Evolutionary conservation across 2,797 vertebrate genomes (phyloP).

Genomic region (Gouania willdenowi): DNA sequence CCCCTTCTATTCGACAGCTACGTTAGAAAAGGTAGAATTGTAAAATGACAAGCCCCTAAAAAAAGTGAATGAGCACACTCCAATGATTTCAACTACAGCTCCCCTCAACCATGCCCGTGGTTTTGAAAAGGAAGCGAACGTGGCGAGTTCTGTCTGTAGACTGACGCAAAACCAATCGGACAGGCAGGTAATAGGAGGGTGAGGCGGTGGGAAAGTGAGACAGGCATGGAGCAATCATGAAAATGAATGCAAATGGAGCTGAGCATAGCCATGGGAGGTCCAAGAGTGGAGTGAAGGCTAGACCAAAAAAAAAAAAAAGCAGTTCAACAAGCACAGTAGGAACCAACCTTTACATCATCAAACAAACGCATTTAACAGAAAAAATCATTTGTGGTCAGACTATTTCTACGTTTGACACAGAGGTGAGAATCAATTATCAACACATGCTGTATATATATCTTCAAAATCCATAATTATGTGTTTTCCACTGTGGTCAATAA

Average conservation of each 20-base stretch:
- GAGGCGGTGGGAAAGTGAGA: slow-evolving; percentile 56
- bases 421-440: no score
- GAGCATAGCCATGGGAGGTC: slow-evolving; percentile 65
- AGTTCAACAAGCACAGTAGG: slow-evolving; percentile 21
- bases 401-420: no score
- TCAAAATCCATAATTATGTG: no score
- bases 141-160: slow-evolving; percentile 67
- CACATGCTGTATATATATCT: no score
- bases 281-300: slow-evolving; percentile 30
- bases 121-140: slow-evolving; percentile 73
- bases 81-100: slow-evolving; percentile 68
- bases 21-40: slow-evolving; percentile 67
- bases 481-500: no score
- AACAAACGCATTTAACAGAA: slow-evolving; percentile 3
- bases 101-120: slow-evolving; percentile 72
- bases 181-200: slow-evolving; percentile 70
- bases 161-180: slow-evolving; percentile 67
- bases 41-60: slow-evolving; percentile 71
- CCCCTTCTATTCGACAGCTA: slow-evolving; percentile 64
- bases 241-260: slow-evolving; percentile 82
- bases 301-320: slow-evolving; percentile 28
- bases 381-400: no score
- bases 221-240: slow-evolving; percentile 75
- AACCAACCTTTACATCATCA: slow-evolving; percentile 2
- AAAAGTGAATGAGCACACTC: slow-evolving; percentile 75